These are phyloP conservation scores for Netelia melanura DNA, from an alignment of 2,888 invertebrate genomes.

Conservation along the genomic window DNA sequence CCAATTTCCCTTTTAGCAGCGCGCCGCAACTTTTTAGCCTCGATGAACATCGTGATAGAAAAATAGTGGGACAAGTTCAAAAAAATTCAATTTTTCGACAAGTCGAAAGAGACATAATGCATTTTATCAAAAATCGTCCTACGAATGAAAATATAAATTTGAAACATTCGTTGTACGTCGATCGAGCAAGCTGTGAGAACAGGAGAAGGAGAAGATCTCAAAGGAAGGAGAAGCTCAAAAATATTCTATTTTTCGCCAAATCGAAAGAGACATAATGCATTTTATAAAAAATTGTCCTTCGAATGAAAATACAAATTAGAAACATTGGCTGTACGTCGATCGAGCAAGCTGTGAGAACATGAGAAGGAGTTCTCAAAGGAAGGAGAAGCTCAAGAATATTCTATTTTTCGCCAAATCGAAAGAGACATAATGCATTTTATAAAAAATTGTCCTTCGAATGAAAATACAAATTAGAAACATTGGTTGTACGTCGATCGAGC, in stretches of 20 bases:
- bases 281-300: no score
- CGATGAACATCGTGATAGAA: background rate
- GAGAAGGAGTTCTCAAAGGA: background rate
- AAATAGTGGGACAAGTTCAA: background rate
- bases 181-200: background rate
- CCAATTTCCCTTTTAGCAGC: conserved; percentile 23
- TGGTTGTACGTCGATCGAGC: background rate
- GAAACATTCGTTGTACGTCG: background rate
- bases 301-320: background rate
- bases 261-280: no score
- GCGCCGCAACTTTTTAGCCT: conserved; percentile 1
- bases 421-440: no score
- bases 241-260: no score
- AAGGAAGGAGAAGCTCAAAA: no score
- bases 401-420: no score
- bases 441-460: no score
- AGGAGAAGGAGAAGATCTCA: conserved; percentile 6
- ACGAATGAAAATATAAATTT: background rate
- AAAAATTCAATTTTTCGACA: no score
- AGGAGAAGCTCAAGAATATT: no score
- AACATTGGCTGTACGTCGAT: background rate
- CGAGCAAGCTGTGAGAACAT: background rate
- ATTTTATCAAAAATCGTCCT: no score
- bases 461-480: background rate
- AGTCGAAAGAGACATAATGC: no score